phyloP scores from a whole-genome alignment of 2,797 vertebrate genomes.

The Chromis chromis region DNA sequence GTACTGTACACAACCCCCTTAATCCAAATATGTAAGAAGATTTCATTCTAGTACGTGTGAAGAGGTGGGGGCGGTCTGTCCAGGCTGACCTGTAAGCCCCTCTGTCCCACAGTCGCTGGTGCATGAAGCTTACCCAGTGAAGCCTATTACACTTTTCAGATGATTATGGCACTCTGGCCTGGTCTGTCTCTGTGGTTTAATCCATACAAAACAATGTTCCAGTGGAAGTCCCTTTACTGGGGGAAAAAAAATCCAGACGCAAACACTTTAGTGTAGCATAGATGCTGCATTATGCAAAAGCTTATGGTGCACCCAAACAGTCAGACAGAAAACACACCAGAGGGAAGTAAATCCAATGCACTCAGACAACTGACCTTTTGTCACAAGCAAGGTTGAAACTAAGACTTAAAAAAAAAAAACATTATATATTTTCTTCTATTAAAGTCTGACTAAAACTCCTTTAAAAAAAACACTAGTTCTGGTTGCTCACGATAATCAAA shows the following conservation, averaged over 20 bases:
- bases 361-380: constrained; percentile 23
- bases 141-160: constrained; percentile 59
- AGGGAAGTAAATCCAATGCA: constrained; percentile 23
- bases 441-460: too few relatives aligned
- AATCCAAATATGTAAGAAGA: constrained; percentile 81
- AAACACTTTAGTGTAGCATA: not conserved
- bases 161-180: constrained; percentile 49
- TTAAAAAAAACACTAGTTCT: not conserved
- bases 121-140: constrained; percentile 57
- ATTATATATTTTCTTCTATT: too few relatives aligned
- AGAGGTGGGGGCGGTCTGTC: constrained; percentile 39
- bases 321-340: constrained; percentile 19
- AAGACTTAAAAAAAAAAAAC: not conserved
- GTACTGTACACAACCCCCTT: constrained; percentile 68
- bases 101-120: constrained; percentile 48
- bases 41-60: constrained; percentile 66
- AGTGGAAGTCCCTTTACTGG: not conserved
- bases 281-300: not conserved
- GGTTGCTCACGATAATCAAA: not conserved
- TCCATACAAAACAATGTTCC: constrained; percentile 38
- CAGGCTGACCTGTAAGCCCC: constrained; percentile 66
- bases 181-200: constrained; percentile 42
- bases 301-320: constrained; percentile 21
- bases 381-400: not conserved
- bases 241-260: not conserved